phyloP scores from a whole-genome alignment of 2,888 invertebrate species.

The Mellilla xanthometata region DNA sequence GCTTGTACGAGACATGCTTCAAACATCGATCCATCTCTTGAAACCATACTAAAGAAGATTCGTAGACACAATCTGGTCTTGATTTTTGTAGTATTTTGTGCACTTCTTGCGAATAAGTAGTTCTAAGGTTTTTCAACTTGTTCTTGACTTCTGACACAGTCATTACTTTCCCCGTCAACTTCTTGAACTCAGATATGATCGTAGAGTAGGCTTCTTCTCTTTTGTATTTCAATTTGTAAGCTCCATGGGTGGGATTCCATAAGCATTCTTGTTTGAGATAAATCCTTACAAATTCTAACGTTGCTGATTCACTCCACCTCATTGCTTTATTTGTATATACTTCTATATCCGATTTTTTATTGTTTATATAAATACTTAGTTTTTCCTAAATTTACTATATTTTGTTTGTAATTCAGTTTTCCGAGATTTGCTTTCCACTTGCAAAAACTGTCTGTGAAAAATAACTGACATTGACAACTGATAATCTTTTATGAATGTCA shows the following conservation, averaged over 20 bases:
- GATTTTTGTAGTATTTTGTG: conserved; percentile 70
- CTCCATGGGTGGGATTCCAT: conserved; percentile 68
- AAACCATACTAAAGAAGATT: conserved; percentile 69
- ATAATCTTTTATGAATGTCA: too few species aligned
- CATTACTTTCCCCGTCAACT: conserved; percentile 50
- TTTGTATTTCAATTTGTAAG: conserved; percentile 62
- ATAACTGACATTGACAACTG: too few species aligned
- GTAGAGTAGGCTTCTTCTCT: conserved; percentile 62
- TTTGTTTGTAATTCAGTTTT: too few species aligned
- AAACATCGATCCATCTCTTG: conserved; percentile 68
- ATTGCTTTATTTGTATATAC: conserved; percentile 35
- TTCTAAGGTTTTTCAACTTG: conserved; percentile 74
- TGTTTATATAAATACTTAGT: too few species aligned
- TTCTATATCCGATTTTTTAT: too few species aligned
- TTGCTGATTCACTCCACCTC: conserved; percentile 74
- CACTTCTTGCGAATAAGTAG: conserved; percentile 74
- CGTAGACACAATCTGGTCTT: conserved; percentile 58
- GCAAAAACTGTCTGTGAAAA: too few species aligned
- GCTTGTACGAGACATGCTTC: conserved; percentile 56
- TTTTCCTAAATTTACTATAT: too few species aligned
- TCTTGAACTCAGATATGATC: conserved; percentile 57
- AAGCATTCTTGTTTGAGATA: conserved; percentile 75
- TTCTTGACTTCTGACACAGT: conserved; percentile 65
- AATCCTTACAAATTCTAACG: conserved; percentile 72
- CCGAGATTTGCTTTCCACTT: too few species aligned